Conservation (phyloP, 2,888 invertebrate species). For the Cheilosia impressa region DNA sequence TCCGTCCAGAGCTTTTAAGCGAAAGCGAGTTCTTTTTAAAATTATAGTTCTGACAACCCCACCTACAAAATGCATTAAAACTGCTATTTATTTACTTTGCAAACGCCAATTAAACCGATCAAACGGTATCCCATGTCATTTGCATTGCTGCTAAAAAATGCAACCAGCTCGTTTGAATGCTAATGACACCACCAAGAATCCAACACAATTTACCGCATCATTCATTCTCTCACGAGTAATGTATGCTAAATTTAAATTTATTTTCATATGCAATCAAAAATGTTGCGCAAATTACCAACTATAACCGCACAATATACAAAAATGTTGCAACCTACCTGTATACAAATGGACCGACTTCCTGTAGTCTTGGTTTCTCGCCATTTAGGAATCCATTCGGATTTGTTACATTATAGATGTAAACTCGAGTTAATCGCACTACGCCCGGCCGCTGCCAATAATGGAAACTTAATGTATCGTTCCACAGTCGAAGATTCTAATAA, state of each 20-base stretch:
- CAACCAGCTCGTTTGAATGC: background rate
- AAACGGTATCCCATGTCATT: background rate
- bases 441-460: conserved; percentile 96
- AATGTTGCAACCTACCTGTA: conserved; percentile 87
- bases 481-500: conserved; percentile 90
- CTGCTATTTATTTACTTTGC: too few relatives aligned
- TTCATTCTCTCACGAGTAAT: background rate
- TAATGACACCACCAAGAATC: conserved; percentile 1
- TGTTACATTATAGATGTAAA: conserved; percentile 95
- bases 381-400: conserved; percentile 91
- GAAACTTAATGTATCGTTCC: conserved; percentile 93
- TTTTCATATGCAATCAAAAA: too few relatives aligned
- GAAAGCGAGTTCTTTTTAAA: too few relatives aligned
- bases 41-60: too few relatives aligned
- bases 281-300: background rate
- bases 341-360: conserved; percentile 93
- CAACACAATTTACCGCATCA: background rate
- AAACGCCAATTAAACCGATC: background rate
- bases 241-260: too few relatives aligned
- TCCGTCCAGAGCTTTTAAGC: too few relatives aligned
- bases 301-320: conserved; percentile 3
- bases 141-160: too few relatives aligned
- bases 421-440: conserved; percentile 91
- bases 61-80: too few relatives aligned
- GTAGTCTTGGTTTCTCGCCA: conserved; percentile 91